A percentile compares a stretch with the other conserved stretches of the same genome.
phyloP scores from a whole-genome alignment of 2,113 vertebrate species.

The Raja brachyura region DNA sequence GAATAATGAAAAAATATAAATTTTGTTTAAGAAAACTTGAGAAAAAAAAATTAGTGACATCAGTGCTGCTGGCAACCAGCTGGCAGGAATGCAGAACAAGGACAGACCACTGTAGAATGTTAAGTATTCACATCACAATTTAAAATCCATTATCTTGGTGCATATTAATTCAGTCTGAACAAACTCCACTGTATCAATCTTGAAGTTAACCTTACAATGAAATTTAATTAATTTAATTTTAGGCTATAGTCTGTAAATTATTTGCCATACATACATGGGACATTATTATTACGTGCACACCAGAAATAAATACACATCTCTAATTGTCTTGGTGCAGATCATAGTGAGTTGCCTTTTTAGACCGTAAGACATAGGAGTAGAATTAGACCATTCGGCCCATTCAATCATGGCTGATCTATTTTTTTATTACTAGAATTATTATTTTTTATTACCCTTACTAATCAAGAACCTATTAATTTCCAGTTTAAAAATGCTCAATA shows the following conservation, averaged over 20 bases:
- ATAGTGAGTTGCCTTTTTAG: background rate
- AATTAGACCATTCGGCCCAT: too few species aligned
- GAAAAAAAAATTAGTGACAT: background rate
- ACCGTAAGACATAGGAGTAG: too few species aligned
- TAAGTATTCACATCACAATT: background rate
- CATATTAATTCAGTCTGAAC: background rate
- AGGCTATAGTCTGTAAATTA: background rate
- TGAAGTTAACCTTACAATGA: background rate
- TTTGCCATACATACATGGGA: background rate
- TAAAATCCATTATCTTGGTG: background rate
- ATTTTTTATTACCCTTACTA: too few species aligned
- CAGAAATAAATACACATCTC: background rate
- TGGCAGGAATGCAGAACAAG: background rate
- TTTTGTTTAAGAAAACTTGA: background rate
- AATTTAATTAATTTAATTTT: too few species aligned
- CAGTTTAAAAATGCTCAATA: too few species aligned
- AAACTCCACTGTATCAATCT: background rate
- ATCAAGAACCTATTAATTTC: too few species aligned
- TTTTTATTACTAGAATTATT: too few species aligned
- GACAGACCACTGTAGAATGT: background rate
- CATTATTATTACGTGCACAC: background rate
- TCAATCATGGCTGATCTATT: too few species aligned
- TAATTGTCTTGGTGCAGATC: background rate
- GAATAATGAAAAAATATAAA: background rate
- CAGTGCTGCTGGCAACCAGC: background rate